Evolutionary conservation across 1,140 invertebrate species (phyloP).

Genomic region (Lepidotrigona ventralis): DNA sequence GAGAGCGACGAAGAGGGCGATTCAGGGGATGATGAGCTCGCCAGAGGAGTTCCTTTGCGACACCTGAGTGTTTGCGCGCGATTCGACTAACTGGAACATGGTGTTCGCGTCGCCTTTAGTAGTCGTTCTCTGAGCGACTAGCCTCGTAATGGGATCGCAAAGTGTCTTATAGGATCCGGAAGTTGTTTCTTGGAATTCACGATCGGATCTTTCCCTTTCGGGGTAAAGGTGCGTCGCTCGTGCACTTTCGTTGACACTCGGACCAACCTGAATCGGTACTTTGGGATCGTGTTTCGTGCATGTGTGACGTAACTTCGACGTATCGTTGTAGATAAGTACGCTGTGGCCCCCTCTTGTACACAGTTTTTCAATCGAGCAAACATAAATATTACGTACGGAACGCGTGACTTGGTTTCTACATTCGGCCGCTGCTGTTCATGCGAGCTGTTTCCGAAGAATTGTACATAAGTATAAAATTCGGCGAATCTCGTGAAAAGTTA

Average conservation of each 20-base stretch:
- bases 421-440: too few species aligned
- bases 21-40: constrained; percentile 59
- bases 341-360: neutral
- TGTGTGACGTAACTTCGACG: neutral
- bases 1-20: constrained; percentile 9
- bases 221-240: neutral
- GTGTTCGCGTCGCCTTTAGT: too few species aligned
- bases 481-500: too few species aligned
- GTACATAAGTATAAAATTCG: too few species aligned
- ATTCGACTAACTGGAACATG: neutral
- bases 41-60: constrained; percentile 64
- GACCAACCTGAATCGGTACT: neutral
- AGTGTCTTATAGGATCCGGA: neutral
- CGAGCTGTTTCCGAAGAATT: too few species aligned
- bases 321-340: constrained; percentile 6
- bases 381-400: neutral
- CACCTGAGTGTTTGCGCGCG: constrained; percentile 44
- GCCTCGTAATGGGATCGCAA: neutral
- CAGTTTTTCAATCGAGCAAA: neutral
- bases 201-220: neutral
- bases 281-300: neutral
- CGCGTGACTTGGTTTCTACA: neutral
- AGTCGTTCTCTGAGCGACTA: neutral
- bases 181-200: neutral
- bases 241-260: neutral